Conservation (phyloP, 2,797 vertebrate species). For the Rhinoraja longicauda region DNA sequence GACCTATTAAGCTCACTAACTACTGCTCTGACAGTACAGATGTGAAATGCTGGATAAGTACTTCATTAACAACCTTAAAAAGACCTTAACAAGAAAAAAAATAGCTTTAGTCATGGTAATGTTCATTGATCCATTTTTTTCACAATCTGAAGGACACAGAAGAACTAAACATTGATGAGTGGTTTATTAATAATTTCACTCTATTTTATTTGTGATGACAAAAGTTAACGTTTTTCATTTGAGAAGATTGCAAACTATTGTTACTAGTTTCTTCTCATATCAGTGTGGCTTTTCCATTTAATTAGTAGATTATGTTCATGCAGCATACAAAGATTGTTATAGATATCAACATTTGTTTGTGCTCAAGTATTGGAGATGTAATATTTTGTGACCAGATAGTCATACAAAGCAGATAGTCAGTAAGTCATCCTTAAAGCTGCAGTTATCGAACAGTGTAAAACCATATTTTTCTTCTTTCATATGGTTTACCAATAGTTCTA, state of each 20-base stretch:
- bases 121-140: slow-evolving; percentile 30
- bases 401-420: background rate
- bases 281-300: background rate
- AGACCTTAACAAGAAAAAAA: slow-evolving; percentile 17
- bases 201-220: background rate
- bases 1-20: slow-evolving; percentile 1
- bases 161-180: background rate
- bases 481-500: background rate
- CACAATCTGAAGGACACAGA: slow-evolving; percentile 4
- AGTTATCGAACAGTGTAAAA: background rate
- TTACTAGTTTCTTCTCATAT: background rate
- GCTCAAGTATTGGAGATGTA: slow-evolving; percentile 5
- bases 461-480: background rate
- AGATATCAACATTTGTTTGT: slow-evolving; percentile 21
- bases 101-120: slow-evolving; percentile 26
- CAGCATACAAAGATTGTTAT: background rate
- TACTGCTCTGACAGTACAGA: background rate
- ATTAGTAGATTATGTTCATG: background rate
- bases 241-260: background rate
- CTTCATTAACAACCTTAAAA: slow-evolving; percentile 32
- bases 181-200: background rate
- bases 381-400: slow-evolving; percentile 17
- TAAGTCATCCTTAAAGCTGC: slow-evolving; percentile 22
- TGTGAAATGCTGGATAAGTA: background rate
- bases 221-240: background rate